Conservation (phyloP, 2,888 invertebrate genomes). For the Uloborus plumipes region DNA sequence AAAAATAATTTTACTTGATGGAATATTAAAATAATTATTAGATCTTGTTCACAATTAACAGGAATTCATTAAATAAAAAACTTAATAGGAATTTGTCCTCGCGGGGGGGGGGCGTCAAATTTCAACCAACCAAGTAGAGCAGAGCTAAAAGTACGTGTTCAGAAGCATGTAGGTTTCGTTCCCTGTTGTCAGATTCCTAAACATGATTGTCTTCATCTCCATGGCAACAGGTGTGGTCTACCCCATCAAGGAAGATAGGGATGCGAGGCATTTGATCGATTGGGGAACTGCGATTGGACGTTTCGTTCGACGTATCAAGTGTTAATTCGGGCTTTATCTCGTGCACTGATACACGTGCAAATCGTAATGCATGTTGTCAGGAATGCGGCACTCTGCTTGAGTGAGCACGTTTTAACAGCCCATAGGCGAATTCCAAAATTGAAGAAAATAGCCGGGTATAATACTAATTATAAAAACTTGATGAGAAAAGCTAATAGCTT, state of each 20-base stretch:
- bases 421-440: too few species aligned
- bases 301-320: conserved; percentile 35
- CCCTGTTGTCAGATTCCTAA: conserved; percentile 22
- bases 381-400: conserved; percentile 49
- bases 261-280: conserved; percentile 44
- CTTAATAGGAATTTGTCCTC: background rate
- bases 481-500: too few species aligned
- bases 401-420: background rate
- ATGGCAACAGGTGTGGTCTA: conserved; percentile 63
- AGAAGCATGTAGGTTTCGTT: conserved; percentile 36
- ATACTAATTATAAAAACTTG: too few species aligned
- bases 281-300: conserved; percentile 26
- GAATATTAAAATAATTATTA: too few species aligned
- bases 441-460: too few species aligned
- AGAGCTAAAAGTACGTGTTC: conserved; percentile 19
- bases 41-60: too few species aligned
- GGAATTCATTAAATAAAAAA: background rate
- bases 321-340: conserved; percentile 49
- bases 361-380: conserved; percentile 30
- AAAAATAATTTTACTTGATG: too few species aligned
- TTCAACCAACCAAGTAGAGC: background rate
- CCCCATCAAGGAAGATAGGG: conserved; percentile 43
- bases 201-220: conserved; percentile 38
- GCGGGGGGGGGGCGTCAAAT: background rate
- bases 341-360: conserved; percentile 51